Percentiles rank a stretch among this genome's conserved stretches.
These are phyloP conservation scores for Tapirus terrestris DNA, from an alignment of 2,113 vertebrate species.

Conservation along the genomic window DNA sequence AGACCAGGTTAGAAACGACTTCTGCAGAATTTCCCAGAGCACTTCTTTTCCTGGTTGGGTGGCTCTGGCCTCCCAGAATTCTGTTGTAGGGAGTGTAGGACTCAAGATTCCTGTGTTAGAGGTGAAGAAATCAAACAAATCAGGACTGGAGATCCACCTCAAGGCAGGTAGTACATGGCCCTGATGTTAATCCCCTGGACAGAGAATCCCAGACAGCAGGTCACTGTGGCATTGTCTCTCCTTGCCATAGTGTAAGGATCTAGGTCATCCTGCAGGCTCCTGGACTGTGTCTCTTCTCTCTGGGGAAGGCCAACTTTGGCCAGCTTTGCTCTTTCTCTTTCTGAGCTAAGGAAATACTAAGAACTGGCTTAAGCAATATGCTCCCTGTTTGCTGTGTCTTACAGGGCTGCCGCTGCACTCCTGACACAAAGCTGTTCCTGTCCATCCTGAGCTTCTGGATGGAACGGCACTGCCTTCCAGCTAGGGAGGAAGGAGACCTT, in stretches of 20 bases:
- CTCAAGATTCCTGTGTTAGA: not conserved
- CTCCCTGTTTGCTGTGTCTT: not conserved
- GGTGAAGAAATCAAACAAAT: not conserved
- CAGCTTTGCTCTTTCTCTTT: not conserved
- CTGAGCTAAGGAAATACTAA: not conserved
- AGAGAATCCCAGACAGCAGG: not conserved
- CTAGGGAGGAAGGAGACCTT: not conserved
- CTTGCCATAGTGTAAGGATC: not conserved
- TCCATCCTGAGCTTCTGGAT: not conserved
- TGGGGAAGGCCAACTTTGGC: not conserved
- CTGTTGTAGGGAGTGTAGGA: not conserved
- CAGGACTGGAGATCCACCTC: not conserved
- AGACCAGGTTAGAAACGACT: not conserved
- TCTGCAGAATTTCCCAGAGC: not conserved
- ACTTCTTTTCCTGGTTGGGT: not conserved
- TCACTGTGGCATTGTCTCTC: not conserved
- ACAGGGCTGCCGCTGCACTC: not conserved
- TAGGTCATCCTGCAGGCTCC: not conserved
- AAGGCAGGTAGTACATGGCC: not conserved
- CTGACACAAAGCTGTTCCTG: not conserved
- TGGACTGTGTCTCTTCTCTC: not conserved
- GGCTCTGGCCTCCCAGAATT: not conserved
- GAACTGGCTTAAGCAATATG: accelerated
- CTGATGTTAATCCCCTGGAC: not conserved
- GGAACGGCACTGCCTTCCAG: not conserved